Evolutionary conservation across 2,888 invertebrate genomes (phyloP), one percentile per base, ranked within the genome.

Genomic region (Anoncus sp.): DNA sequence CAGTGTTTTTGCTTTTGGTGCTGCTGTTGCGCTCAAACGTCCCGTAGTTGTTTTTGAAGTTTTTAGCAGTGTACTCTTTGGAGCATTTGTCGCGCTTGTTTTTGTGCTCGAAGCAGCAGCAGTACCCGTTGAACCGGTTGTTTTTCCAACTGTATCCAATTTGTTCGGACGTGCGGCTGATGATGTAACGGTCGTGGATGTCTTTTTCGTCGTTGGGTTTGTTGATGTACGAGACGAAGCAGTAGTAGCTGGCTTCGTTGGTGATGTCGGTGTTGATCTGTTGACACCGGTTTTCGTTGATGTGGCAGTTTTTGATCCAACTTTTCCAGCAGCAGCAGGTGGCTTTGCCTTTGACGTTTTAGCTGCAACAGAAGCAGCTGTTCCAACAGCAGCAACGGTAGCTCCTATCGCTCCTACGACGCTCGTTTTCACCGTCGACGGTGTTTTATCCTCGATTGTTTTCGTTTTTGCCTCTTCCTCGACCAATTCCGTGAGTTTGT

Each of bases 271-370:
- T 1, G 84, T 84, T 1, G 86, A 84, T 80, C 86, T 88, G 12
- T 71, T 76, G 3, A 79, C 60, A 12, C 78, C 35, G 24, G 85
- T 81, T 74, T 88, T 85, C 2, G 88, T 66, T 20, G 88, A 77
- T 43, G 84, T 82, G 45, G 86, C 62, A 35, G 57, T 83, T 80
- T 57, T 88, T n/a, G 66, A 81, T 60, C 78, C 82, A 59, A 79
- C 83, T 55, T 82, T 86, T 18, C 75, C 84, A 69, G 79, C 63
- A 7, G n/a, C n/a, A n/a, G n/a, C n/a, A n/a, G n/a, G n/a, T n/a
- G 89, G 74, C 27, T 85, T 85, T 1, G 85, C 80, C 75, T 86
- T 84, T 2, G 90, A 88, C 49, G 88, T 87, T 63, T 90, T 90
- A 51, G 87, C 87, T 18, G 88, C 87, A 14, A 86, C 87, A 18